Conservation (phyloP, 1,140 invertebrate genomes). For the Aplysia californica region DNA sequence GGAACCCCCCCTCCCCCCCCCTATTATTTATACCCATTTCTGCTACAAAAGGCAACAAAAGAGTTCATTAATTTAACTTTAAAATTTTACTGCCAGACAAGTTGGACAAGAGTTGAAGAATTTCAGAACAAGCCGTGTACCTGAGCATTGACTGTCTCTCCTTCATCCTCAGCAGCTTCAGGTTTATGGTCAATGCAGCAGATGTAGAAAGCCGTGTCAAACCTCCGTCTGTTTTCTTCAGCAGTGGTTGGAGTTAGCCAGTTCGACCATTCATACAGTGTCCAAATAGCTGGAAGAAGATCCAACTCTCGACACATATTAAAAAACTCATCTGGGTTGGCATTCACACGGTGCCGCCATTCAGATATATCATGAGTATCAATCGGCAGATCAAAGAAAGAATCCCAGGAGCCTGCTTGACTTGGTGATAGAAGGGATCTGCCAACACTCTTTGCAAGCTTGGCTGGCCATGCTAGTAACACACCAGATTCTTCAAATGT, state of each 20-base stretch:
- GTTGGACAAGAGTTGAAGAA: too few species aligned
- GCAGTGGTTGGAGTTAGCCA: conserved; percentile 82
- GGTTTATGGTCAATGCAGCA: conserved; percentile 73
- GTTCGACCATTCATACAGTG: conserved; percentile 84
- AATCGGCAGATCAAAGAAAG: too few species aligned
- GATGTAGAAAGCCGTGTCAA: conserved; percentile 84
- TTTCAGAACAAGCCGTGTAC: too few species aligned
- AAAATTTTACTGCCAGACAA: too few species aligned
- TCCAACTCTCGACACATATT: conserved; percentile 78
- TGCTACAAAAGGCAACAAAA: too few species aligned
- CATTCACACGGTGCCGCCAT: conserved; percentile 79
- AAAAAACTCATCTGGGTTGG: conserved; percentile 80
- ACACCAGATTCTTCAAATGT: conserved; percentile 93
- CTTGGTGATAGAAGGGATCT: too few species aligned
- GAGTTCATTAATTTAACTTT: too few species aligned
- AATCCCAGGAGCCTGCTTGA: too few species aligned
- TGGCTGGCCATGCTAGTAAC: conserved; percentile 74
- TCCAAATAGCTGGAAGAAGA: conserved; percentile 85
- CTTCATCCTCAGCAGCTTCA: conserved; percentile 70
- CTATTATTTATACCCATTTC: too few species aligned
- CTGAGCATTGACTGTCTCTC: conserved; percentile 77
- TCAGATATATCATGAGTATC: too few species aligned
- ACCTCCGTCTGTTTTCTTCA: conserved; percentile 69
- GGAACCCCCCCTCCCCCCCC: too few species aligned
- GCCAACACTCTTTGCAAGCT: too few species aligned